Evolutionary conservation across 2,797 vertebrate genomes (phyloP), one percentile per base, ranked within the genome.

Genomic region (Falco cherrug): DNA sequence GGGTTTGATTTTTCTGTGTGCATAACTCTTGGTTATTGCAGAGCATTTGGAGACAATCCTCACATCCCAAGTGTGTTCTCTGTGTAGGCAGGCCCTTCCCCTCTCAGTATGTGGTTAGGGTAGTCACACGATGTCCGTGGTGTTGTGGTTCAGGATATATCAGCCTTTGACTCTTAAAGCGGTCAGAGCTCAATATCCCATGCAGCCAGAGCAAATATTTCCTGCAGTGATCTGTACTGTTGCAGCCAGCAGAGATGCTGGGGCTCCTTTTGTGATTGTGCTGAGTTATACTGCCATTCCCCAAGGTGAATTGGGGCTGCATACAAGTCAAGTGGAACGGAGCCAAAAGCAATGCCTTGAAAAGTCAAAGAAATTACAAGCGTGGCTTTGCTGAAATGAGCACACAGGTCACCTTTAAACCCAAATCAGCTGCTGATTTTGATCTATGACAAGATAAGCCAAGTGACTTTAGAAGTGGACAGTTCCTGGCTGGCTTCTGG

Each of bases 111-210:
- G 43, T 56, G 31, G 5, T 11, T 35, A n/a, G 50, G 29, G 31
- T 68, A 47, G n/a, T 29, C 59, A 16, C 17, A 5, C 0, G 0
- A 17, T 4, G 45, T 43, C 2, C 6, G 1, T 24, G 21, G 12
- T n/a, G 45, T 2, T 31, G 25, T 60, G 28, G 5, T 28, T 85
- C 39, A 50, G 51, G 29, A 16, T 31, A 3, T 7, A 19, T 25
- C 20, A 9, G 47, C 31, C 31, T 75, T 84, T 22, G 24, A 13
- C 4, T 39, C 39, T 39, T 10, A 11, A 45, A 60, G 64, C 0
- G 0, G 16, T 10, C 29, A n/a, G 61, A 37, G 37, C 7, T 53
- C 14, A 31, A 22, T 1, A 4, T 64, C 28, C 21, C 76, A 1
- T 18, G n/a, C 4, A 54, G 35, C 18, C 47, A 53, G 56, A 88